These are phyloP conservation scores for Rostratula benghalensis DNA, from an alignment of 2,113 vertebrate genomes.

Conservation along the genomic window DNA sequence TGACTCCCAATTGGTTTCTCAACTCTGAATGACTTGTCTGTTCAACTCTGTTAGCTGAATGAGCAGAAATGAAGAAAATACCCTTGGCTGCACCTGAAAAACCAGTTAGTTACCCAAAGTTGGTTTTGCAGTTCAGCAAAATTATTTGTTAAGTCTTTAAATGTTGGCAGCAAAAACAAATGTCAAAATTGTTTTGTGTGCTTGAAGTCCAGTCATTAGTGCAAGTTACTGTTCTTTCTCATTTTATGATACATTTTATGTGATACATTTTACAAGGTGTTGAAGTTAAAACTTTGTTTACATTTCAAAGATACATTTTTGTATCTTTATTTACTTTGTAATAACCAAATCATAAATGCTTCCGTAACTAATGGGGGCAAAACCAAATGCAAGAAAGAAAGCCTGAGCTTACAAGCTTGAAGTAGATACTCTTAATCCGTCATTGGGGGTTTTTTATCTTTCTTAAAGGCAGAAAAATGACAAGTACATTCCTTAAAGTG, in stretches of 20 bases:
- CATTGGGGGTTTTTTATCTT: background rate
- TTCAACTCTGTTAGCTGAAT: background rate
- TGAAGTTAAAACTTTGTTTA: background rate
- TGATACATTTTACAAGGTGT: background rate
- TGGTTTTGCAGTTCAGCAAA: background rate
- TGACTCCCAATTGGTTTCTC: background rate
- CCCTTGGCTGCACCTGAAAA: background rate
- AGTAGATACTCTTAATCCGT: background rate
- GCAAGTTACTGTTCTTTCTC: background rate
- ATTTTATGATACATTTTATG: background rate
- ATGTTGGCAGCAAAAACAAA: background rate
- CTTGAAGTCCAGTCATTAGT: background rate
- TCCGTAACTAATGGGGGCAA: background rate
- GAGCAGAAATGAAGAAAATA: background rate
- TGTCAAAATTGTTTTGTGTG: background rate
- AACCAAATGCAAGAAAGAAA: background rate
- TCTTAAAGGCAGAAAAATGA: accelerated
- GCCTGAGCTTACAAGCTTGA: background rate
- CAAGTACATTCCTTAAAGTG: accelerated
- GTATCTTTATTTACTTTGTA: background rate
- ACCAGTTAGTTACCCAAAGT: background rate
- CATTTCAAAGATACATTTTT: background rate
- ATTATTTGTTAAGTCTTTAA: background rate
- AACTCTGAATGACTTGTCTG: background rate
- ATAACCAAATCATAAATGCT: background rate